Conservation (phyloP, 2,888 invertebrate genomes). For the Alsophila aescularia region DNA sequence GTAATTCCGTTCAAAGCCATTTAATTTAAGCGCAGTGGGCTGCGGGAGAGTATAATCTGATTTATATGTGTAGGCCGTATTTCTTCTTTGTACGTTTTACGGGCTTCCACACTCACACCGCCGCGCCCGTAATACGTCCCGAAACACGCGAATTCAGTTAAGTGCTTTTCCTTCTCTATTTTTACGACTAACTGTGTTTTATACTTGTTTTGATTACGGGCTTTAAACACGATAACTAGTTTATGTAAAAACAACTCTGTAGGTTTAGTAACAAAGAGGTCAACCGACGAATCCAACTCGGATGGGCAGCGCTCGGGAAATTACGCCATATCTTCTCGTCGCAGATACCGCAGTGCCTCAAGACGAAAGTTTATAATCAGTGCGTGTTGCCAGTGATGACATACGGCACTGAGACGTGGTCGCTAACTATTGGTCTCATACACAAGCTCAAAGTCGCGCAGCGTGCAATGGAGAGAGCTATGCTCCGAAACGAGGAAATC, state of each 20-base stretch:
- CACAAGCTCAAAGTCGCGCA: too few species aligned
- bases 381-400: too few species aligned
- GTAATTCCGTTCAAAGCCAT: conserved; percentile 69
- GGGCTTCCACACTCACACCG: conserved; percentile 55
- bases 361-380: too few species aligned
- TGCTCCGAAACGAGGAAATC: too few species aligned
- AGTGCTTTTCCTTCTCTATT: conserved; percentile 52
- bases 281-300: too few species aligned
- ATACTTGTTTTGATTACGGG: conserved; percentile 18
- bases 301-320: too few species aligned
- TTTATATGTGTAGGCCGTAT: conserved; percentile 67
- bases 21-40: conserved; percentile 63
- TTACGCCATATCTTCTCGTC: too few species aligned
- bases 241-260: neutral
- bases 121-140: conserved; percentile 60
- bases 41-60: conserved; percentile 66
- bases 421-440: too few species aligned
- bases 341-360: too few species aligned
- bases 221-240: conserved; percentile 27
- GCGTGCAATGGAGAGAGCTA: too few species aligned
- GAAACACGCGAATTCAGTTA: conserved; percentile 60
- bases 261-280: too few species aligned
- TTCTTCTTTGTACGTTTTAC: conserved; percentile 55
- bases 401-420: too few species aligned
- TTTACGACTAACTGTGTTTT: conserved; percentile 40